A percentile compares a stretch with the other conserved stretches of the same genome.
phyloP scores from a whole-genome alignment of 2,113 vertebrate genomes.

The Chloebia gouldiae region DNA sequence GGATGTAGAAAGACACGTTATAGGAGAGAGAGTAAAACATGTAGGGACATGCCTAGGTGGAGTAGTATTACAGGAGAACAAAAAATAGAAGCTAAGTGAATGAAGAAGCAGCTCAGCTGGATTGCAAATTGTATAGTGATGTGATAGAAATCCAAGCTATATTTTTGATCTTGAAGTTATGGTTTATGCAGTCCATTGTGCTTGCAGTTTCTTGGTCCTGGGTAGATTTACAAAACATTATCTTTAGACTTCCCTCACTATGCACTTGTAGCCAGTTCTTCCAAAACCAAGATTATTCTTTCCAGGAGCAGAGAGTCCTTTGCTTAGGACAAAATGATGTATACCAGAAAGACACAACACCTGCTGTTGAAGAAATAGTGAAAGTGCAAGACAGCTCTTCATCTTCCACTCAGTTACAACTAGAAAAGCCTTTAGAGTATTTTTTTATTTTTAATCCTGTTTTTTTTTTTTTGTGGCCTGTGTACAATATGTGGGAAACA shows the following conservation, averaged over 20 bases:
- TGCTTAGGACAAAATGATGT: neutral
- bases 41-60: neutral
- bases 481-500: fast-evolving
- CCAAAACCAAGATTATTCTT: neutral
- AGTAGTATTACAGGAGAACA: neutral
- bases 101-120: neutral
- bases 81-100: neutral
- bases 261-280: neutral
- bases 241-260: neutral
- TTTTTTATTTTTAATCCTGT: neutral
- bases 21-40: neutral
- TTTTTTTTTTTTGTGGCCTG: neutral
- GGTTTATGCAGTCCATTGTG: neutral
- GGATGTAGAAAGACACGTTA: neutral
- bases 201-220: neutral
- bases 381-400: neutral
- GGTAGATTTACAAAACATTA: neutral
- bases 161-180: neutral
- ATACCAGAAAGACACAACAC: neutral
- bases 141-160: neutral
- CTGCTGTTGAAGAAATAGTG: neutral
- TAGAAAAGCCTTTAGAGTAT: neutral
- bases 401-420: neutral
- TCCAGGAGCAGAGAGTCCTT: neutral
- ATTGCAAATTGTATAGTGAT: neutral